Conservation (phyloP, 1,140 invertebrate genomes). For the Caenorhabditis inopinata region DNA sequence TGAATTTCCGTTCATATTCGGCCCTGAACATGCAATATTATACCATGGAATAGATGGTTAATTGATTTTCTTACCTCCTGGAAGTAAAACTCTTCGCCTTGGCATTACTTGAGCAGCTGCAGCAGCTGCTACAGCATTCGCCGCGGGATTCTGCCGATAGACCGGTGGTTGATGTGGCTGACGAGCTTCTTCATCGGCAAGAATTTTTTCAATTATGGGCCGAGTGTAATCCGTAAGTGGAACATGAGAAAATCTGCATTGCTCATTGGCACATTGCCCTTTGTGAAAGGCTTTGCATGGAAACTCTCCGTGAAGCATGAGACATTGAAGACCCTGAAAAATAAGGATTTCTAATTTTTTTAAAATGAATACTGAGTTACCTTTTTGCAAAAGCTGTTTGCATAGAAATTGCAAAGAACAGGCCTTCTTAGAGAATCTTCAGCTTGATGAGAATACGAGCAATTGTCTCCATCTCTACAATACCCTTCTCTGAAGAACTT, state of each 20-base stretch:
- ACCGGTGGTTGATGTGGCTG: neutral
- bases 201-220: constrained; percentile 57
- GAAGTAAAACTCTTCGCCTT: constrained; percentile 34
- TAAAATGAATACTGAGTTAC: neutral
- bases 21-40: neutral
- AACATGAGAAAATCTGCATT: constrained; percentile 61
- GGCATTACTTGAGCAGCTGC: neutral
- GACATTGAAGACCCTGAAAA: constrained; percentile 51
- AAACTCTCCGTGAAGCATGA: constrained; percentile 64
- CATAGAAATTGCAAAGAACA: constrained; percentile 60
- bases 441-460: constrained; percentile 60
- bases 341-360: neutral
- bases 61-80: neutral
- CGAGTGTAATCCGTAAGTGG: constrained; percentile 60
- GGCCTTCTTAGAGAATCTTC: constrained; percentile 58
- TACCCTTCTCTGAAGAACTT: constrained; percentile 66
- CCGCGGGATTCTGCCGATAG: neutral
- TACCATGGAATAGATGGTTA: neutral
- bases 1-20: neutral
- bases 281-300: constrained; percentile 63
- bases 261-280: constrained; percentile 60
- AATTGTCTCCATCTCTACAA: constrained; percentile 63
- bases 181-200: constrained; percentile 42
- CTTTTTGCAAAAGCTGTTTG: constrained; percentile 63
- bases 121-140: neutral